Conservation (phyloP, 2,797 vertebrate species). For the Mallotus villosus region DNA sequence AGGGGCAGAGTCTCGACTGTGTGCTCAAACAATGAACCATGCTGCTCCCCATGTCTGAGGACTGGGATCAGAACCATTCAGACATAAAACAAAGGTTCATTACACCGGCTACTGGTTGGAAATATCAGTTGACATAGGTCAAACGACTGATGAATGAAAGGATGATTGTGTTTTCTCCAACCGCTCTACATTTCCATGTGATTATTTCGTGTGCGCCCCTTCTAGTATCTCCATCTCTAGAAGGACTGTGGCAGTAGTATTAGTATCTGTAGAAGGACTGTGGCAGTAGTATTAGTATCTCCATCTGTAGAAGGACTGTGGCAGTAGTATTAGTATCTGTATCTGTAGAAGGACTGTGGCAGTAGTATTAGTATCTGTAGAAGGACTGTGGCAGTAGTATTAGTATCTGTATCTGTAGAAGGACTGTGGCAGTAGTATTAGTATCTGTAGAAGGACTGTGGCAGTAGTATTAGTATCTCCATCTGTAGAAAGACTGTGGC, state of each 20-base stretch:
- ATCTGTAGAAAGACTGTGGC: constrained; percentile 65
- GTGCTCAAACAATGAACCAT: constrained; percentile 18
- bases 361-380: too few species aligned
- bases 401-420: constrained; percentile 62
- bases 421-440: constrained; percentile 69
- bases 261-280: constrained; percentile 65
- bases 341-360: constrained; percentile 65
- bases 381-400: constrained; percentile 68
- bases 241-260: constrained; percentile 67
- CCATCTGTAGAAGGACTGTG: constrained; percentile 64
- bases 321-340: constrained; percentile 64
- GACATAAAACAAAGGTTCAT: constrained; percentile 58
- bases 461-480: constrained; percentile 64
- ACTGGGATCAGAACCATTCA: constrained; percentile 35
- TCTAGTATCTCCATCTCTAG: constrained; percentile 61
- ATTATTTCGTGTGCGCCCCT: constrained; percentile 57
- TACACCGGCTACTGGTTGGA: constrained; percentile 45
- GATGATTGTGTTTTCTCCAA: constrained; percentile 61
- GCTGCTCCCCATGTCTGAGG: constrained; percentile 23
- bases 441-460: constrained; percentile 65
- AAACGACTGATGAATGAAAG: constrained; percentile 57
- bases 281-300: constrained; percentile 66
- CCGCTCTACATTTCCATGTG: constrained; percentile 45
- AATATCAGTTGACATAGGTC: constrained; percentile 51
- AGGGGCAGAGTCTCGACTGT: constrained; percentile 37